Evolutionary conservation across 2,797 vertebrate species (phyloP), one percentile per base, ranked within the genome.

Genomic region (Bryconaethiops microstoma): DNA sequence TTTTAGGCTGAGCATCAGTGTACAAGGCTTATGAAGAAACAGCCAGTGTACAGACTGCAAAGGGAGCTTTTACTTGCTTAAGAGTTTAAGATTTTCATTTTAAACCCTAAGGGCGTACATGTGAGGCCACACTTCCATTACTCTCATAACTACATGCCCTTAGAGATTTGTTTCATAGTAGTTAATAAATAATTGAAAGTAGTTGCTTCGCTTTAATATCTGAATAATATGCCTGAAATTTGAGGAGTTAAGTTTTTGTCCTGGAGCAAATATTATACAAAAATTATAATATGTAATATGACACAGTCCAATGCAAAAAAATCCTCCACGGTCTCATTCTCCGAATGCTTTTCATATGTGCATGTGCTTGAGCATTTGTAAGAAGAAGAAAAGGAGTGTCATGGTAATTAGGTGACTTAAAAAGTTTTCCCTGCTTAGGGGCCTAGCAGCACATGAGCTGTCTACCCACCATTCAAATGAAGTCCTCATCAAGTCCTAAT

Each of bases 381-480:
- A 17, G 45, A 54, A 71, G 17, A 65, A 39, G 16, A 40, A 45
- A 45, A 17, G 19, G 10, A 68, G n/a, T 78, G 57, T 76, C 48
- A 80, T 78, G 73, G 84, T 83, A 87, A 89, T 89, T 83, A 87
- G 82, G 85, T 83, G 80, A 84, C 78, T 82, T 80, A 54, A 60
- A 81, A 79, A 76, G 77, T 60, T 64, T 35, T 74, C 74, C 42
- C 76, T 71, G n/a, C 62, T 76, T 76, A 63, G 59, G 70, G 76
- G 62, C 71, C 57, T 79, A 80, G 72, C 39, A 52, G 74, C 82
- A 78, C 83, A 87, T 86, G 85, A 88, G 81, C 88, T 79, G 82
- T 88, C 88, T 87, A 81, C 86, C 81, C 80, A 84, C 82, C 80
- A 88, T 92, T 92, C 87, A 91, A 90, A 90, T 91, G 88, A 91